Conservation (phyloP, 2,888 invertebrate genomes). For the Agrotis puta region DNA sequence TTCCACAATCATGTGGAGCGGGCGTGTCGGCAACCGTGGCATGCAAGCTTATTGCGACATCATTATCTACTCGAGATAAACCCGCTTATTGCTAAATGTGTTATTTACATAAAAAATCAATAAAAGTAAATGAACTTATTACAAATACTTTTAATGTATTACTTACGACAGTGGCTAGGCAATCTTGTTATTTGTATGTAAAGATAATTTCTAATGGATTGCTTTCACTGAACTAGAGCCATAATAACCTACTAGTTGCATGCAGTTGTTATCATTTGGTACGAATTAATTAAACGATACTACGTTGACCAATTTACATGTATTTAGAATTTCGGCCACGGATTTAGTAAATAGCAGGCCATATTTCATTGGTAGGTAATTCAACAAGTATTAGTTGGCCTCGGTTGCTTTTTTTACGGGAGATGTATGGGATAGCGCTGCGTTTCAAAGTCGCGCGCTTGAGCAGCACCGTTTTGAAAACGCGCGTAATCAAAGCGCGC, state of each 20-base stretch:
- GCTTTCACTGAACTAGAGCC: neutral
- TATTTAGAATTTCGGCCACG: slow-evolving; percentile 1
- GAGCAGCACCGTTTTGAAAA: too few relatives aligned
- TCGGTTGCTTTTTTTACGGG: too few relatives aligned
- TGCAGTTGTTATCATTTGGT: slow-evolving; percentile 26
- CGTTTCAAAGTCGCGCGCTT: too few relatives aligned
- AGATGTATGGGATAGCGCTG: too few relatives aligned
- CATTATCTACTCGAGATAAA: slow-evolving; percentile 73
- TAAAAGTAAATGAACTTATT: slow-evolving; percentile 54
- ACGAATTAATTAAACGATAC: neutral
- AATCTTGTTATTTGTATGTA: slow-evolving; percentile 41
- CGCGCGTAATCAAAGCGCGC: too few relatives aligned
- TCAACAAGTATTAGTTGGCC: too few relatives aligned
- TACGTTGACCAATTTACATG: slow-evolving; percentile 3
- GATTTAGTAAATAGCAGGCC: too few relatives aligned
- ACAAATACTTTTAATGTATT: slow-evolving; percentile 47
- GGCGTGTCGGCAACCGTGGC: slow-evolving; percentile 36
- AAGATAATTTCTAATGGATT: slow-evolving; percentile 39
- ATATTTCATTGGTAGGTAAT: neutral
- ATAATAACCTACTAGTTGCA: neutral
- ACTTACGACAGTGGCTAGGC: slow-evolving; percentile 28
- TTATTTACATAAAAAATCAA: slow-evolving; percentile 64
- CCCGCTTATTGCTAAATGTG: slow-evolving; percentile 67
- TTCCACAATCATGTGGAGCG: slow-evolving; percentile 47
- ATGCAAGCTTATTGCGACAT: slow-evolving; percentile 67